phyloP scores from a whole-genome alignment of 92 coral and sea anemone genomes.

The Palythoa heliodiscus region DNA sequence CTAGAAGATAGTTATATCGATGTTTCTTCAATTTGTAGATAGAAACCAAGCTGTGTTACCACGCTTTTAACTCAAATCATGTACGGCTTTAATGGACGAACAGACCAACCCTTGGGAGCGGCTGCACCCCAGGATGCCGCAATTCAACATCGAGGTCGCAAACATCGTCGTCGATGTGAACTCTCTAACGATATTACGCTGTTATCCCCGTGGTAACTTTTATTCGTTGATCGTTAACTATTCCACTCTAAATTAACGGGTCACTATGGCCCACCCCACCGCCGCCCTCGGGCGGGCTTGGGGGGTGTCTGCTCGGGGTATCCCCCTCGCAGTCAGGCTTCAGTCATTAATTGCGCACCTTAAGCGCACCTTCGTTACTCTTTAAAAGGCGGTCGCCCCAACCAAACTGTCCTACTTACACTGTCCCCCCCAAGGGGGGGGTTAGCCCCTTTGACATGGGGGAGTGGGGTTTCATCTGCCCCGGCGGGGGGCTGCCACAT shows the following conservation, averaged over 20 bases:
- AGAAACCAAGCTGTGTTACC: slow-evolving; percentile 93
- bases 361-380: slow-evolving; percentile 91
- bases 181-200: slow-evolving; percentile 92
- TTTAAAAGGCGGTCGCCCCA: slow-evolving; percentile 95
- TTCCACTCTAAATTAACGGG: slow-evolving; percentile 83
- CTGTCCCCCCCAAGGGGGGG: slow-evolving; percentile 49
- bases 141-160: slow-evolving; percentile 99
- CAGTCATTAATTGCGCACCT: slow-evolving; percentile 73
- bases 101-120: slow-evolving; percentile 96
- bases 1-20: slow-evolving; percentile 83
- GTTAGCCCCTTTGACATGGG: slow-evolving; percentile 79
- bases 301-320: slow-evolving; percentile 72
- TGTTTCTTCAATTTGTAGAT: slow-evolving; percentile 91
- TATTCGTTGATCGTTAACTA: slow-evolving; percentile 86
- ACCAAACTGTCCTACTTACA: slow-evolving; percentile 90
- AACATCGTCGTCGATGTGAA: slow-evolving; percentile 83
- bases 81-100: slow-evolving; percentile 96
- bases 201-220: slow-evolving; percentile 97
- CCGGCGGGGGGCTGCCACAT: slow-evolving; percentile 71
- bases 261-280: slow-evolving; percentile 81
- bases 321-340: slow-evolving; percentile 86
- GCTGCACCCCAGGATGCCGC: slow-evolving; percentile 93
- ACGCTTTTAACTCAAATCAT: slow-evolving; percentile 95
- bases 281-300: slow-evolving; percentile 11
- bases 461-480: slow-evolving; percentile 76